phyloP scores from a whole-genome alignment of 1,140 invertebrate genomes.

The Sarcophaga peregrina region DNA sequence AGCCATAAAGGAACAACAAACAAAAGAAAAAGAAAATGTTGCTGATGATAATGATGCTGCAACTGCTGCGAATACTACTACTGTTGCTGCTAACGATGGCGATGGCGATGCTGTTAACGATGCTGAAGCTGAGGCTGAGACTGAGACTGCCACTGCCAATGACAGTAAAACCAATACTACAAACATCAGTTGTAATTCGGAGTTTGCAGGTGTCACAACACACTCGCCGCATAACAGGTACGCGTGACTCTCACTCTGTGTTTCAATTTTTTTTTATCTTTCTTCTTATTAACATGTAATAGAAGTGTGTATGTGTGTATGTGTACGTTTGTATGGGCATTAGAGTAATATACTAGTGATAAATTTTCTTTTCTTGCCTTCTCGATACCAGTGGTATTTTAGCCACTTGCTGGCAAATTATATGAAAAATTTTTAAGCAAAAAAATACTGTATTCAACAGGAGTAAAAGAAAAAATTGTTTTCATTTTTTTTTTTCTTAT shows the following conservation, averaged over 20 bases:
- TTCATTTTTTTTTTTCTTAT: too few species aligned
- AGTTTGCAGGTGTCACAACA: conserved; percentile 61
- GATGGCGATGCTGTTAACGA: not conserved
- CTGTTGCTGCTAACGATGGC: not conserved
- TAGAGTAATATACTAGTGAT: not conserved
- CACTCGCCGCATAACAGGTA: conserved; percentile 56
- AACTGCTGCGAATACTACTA: conserved; percentile 1
- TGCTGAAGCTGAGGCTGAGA: not conserved
- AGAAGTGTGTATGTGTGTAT: conserved; percentile 1
- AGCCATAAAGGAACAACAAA: not conserved
- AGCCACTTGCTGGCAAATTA: not conserved
- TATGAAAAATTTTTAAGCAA: too few species aligned
- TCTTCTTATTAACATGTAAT: not conserved
- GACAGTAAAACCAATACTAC: conserved; percentile 32
- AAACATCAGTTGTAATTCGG: conserved; percentile 61
- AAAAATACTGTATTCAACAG: too few species aligned
- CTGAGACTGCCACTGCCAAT: conserved; percentile 5
- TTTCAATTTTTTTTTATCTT: conserved; percentile 8
- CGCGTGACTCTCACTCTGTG: conserved; percentile 45
- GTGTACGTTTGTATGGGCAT: not conserved
- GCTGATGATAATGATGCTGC: not conserved
- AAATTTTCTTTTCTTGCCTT: not conserved
- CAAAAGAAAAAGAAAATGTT: not conserved
- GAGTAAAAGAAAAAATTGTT: too few species aligned
- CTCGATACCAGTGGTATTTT: not conserved